A percentile compares a stretch with the other conserved stretches of the same genome.
These are phyloP conservation scores for Fistularia commersonii DNA, from an alignment of 2,797 vertebrate genomes.

Conservation along the genomic window DNA sequence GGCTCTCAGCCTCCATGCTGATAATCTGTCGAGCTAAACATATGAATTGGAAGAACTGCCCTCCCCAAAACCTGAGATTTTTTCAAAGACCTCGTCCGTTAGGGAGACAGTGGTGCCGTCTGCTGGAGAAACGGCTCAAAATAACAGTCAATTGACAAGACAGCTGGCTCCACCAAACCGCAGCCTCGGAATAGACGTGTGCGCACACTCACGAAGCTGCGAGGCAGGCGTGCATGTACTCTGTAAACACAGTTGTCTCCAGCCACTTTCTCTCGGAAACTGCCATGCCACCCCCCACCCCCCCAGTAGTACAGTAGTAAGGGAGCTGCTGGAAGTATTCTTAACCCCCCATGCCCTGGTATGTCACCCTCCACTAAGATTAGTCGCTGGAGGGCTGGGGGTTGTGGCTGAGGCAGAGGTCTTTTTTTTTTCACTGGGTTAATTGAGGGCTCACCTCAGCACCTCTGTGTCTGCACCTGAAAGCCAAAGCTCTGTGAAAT, in stretches of 20 bases:
- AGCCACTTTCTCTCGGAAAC: conserved; percentile 12
- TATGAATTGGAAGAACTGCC: conserved; percentile 26
- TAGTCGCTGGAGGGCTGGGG: conserved; percentile 46
- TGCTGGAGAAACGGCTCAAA: conserved; percentile 67
- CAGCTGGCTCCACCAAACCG: conserved; percentile 69
- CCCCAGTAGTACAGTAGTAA: conserved; percentile 9
- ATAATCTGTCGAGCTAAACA: conserved; percentile 37
- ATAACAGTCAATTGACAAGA: conserved; percentile 83
- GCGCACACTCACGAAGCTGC: conserved; percentile 58
- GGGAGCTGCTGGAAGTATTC: conserved; percentile 68
- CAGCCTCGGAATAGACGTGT: conserved; percentile 66
- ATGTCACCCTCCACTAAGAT: conserved; percentile 63
- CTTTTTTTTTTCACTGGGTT: conserved; percentile 16
- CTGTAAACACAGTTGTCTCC: conserved; percentile 46
- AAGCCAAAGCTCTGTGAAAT: background rate
- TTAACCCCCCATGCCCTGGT: conserved; percentile 70
- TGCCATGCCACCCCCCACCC: too few species aligned
- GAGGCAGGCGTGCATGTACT: conserved; percentile 30
- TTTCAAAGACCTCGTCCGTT: conserved; percentile 38
- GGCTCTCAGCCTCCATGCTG: conserved; percentile 28
- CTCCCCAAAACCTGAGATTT: conserved; percentile 12
- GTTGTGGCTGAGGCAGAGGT: conserved; percentile 15
- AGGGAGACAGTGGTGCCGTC: conserved; percentile 62
- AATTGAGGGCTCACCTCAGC: background rate
- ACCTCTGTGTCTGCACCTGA: background rate